phyloP scores from a whole-genome alignment of 2,797 vertebrate species.

The Muraenolepis orangiensis region DNA sequence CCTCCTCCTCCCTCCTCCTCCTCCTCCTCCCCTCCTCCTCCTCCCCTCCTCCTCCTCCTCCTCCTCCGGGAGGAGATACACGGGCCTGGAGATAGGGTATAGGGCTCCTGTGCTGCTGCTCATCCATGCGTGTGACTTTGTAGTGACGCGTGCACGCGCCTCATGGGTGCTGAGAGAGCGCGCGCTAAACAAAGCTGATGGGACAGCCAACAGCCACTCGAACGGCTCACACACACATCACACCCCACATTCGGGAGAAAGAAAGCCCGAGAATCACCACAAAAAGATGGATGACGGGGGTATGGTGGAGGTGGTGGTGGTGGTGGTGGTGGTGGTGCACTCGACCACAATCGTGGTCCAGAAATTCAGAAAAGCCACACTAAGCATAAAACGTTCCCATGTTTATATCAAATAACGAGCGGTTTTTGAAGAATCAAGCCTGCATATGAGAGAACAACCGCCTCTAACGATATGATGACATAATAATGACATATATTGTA shows the following conservation, averaged over 20 bases:
- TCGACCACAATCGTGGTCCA: neutral
- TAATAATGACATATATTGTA: neutral
- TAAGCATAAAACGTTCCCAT: neutral
- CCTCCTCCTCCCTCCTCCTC: too few relatives aligned
- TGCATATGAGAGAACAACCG: neutral
- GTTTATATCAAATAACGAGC: neutral
- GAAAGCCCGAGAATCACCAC: neutral
- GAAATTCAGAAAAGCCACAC: neutral
- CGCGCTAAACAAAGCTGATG: conserved; percentile 48
- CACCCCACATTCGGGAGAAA: neutral
- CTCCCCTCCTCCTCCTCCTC: too few relatives aligned
- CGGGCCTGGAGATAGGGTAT: neutral
- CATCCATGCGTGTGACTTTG: conserved; percentile 7
- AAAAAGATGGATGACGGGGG: neutral
- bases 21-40: too few relatives aligned
- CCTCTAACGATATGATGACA: neutral
- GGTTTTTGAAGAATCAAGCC: neutral
- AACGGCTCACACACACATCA: neutral
- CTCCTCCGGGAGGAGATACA: too few relatives aligned
- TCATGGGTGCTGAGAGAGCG: conserved; percentile 31
- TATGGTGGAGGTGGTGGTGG: neutral
- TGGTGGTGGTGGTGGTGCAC: neutral
- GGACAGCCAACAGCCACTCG: neutral
- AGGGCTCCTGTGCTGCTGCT: neutral
- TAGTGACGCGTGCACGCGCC: conserved; percentile 23